Evolutionary conservation across 2,888 invertebrate genomes (phyloP).

Genomic region (Lydus trimaculatus): DNA sequence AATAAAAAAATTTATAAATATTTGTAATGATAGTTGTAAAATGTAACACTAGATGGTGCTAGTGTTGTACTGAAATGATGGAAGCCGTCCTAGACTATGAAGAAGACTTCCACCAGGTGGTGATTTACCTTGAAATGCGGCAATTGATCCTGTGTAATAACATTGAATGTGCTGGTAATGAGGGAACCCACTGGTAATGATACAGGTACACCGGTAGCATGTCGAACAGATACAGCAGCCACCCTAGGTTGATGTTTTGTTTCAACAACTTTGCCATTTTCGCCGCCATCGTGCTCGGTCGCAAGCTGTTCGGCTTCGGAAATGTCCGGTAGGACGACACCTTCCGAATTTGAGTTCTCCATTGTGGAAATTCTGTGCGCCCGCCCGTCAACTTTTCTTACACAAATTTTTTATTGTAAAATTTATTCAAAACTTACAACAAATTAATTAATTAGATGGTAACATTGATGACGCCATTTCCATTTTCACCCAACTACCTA

Average conservation of each 20-base stretch:
- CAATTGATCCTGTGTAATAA: constrained; percentile 84
- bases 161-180: constrained; percentile 84
- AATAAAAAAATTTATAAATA: neutral
- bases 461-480: constrained; percentile 41
- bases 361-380: constrained; percentile 50
- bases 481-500: constrained; percentile 33
- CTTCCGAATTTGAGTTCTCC: constrained; percentile 67
- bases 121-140: constrained; percentile 72
- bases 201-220: constrained; percentile 65
- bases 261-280: constrained; percentile 61
- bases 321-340: constrained; percentile 75
- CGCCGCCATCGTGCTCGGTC: constrained; percentile 68
- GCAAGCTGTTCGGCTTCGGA: constrained; percentile 74
- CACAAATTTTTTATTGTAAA: constrained; percentile 17
- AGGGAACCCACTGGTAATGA: constrained; percentile 82
- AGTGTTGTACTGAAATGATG: neutral
- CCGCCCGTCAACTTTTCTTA: constrained; percentile 26
- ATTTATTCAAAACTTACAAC: constrained; percentile 9
- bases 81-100: neutral
- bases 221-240: constrained; percentile 57
- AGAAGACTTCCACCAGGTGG: neutral
- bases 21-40: neutral
- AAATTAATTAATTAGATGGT: neutral
- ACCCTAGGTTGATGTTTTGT: constrained; percentile 52
- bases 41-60: neutral